Percentiles rank a stretch among this genome's conserved stretches.
These are phyloP conservation scores for Uropetala carovei DNA, from an alignment of 2,888 invertebrate species.

Conservation along the genomic window DNA sequence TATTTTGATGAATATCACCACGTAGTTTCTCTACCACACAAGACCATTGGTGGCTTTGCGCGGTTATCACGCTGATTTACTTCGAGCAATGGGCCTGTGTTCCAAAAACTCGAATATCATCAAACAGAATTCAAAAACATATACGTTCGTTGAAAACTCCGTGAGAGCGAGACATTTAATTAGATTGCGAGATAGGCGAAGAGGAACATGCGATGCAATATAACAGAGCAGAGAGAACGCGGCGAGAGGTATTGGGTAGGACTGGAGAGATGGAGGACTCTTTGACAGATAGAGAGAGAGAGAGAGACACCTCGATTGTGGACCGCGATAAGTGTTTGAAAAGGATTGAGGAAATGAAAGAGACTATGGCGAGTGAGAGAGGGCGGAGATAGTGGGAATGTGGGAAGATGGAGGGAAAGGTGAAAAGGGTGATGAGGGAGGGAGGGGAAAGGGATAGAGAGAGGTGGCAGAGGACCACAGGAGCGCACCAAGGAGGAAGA, in stretches of 20 bases:
- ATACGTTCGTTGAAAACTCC: neutral
- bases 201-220: neutral
- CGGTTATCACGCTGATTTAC: no score
- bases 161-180: neutral
- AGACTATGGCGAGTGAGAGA: neutral
- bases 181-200: conserved; percentile 1
- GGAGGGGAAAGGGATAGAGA: neutral
- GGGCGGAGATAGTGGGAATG: neutral
- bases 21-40: no score
- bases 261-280: neutral
- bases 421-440: neutral
- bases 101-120: neutral
- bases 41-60: no score
- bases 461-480: neutral
- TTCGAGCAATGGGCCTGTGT: neutral
- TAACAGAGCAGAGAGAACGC: neutral
- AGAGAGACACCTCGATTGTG: neutral
- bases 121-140: neutral
- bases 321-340: conserved; percentile 28
- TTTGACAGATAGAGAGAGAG: conserved; percentile 16
- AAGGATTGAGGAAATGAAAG: conserved; percentile 27
- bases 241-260: neutral
- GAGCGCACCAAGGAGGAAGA: neutral
- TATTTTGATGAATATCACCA: no score
- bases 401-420: neutral